Evolutionary conservation across 2,113 vertebrate species (phyloP).

Genomic region (Hypomesus transpacificus): DNA sequence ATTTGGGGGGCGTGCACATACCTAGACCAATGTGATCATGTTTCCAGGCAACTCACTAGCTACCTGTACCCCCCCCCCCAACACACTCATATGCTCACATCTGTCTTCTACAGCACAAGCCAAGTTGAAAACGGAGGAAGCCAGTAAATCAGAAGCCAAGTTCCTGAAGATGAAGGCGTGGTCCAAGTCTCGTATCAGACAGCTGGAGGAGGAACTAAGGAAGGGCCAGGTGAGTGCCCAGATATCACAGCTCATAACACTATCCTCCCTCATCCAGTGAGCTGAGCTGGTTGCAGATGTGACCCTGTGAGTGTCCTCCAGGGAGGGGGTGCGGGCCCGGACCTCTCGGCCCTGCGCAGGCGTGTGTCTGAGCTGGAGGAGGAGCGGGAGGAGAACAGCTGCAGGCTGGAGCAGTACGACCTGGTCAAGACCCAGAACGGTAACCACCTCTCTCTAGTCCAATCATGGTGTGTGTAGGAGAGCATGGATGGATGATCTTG

Average conservation of each 20-base stretch:
- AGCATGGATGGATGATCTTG: too few species aligned
- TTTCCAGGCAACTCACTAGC: too few species aligned
- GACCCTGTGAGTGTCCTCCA: slow-evolving; percentile 35
- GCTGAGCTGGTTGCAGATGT: too few species aligned
- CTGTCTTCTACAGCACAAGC: slow-evolving; percentile 66
- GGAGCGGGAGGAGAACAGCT: slow-evolving; percentile 75
- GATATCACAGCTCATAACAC: not conserved
- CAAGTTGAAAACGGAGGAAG: slow-evolving; percentile 82
- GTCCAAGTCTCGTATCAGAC: slow-evolving; percentile 84
- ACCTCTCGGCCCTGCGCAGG: slow-evolving; percentile 64
- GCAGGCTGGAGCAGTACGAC: slow-evolving; percentile 74
- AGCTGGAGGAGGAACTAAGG: slow-evolving; percentile 84
- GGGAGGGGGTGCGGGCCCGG: slow-evolving; percentile 67
- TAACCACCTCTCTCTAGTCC: slow-evolving; percentile 47
- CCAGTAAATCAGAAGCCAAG: slow-evolving; percentile 83
- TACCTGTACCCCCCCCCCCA: too few species aligned
- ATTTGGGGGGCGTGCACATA: too few species aligned
- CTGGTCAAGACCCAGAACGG: slow-evolving; percentile 79
- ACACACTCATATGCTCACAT: too few species aligned
- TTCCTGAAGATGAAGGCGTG: slow-evolving; percentile 90
- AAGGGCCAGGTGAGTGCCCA: slow-evolving; percentile 66
- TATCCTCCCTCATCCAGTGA: not conserved
- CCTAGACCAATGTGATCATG: too few species aligned
- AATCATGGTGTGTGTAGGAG: not conserved
- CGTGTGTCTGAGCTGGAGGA: slow-evolving; percentile 74